Base-by-base conservation (phyloP, 2,113 vertebrate species). In the Tautogolabrus adspersus region DNA sequence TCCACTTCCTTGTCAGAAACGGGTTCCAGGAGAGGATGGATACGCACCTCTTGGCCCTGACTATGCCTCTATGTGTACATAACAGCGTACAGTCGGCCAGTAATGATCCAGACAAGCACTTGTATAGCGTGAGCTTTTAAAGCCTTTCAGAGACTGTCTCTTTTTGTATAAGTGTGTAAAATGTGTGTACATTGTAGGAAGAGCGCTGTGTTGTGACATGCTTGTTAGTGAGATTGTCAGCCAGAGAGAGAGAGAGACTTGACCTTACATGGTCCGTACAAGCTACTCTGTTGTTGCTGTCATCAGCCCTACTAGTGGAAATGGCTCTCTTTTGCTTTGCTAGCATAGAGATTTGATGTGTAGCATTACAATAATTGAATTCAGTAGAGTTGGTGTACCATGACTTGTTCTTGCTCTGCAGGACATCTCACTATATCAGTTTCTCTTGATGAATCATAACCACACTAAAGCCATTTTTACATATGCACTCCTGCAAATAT, bases 171-270 rank as follows among this genome's bases (percentile, higher is more conserved):
- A 66, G 55, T 68, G 1, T 59, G 37, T 72, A 47, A 16, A 47
- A 54, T 66, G 73, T 60, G 68, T 74, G 51, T 69, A 58, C 66
- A 61, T 16, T 72, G 52, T 73, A 38, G 52, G 69, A 57, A 67
- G 61, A 60, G 63, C 16, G 30, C 67, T 55, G 77, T 65, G 83
- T 81, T 87, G 81, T 84, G 61, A 85, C 52, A 11, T 54, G 76
- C 91, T 91, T 87, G 85, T 90, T 92, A 87, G 81, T 72, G 77
- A 63, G 85, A 80, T 84, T 82, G 85, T 90, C 79, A 77, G 87
- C 70, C 67, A 61, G 70, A 78, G 81, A 81, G 78, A 58, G 70
- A 78, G 81, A 81, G 80, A 75, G 78, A 75, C 83, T 77, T 87
- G 85, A 87, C 87, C 87, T 85, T 86, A 86, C 89, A 88, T 81